Evolutionary conservation across 1,140 invertebrate species (phyloP).

Genomic region (Drosophila littoralis): DNA sequence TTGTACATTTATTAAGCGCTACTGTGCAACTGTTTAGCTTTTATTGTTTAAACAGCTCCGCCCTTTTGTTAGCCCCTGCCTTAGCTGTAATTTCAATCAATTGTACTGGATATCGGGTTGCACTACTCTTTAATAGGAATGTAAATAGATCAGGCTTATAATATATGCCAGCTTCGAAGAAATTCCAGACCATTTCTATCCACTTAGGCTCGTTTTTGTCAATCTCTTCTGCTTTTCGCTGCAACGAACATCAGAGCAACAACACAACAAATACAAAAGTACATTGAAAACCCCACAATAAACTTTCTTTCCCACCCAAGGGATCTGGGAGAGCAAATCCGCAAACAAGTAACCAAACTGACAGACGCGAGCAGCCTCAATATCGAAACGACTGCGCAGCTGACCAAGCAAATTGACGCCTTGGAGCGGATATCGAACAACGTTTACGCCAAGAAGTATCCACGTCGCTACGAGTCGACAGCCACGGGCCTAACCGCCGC

Average conservation of each 20-base stretch:
- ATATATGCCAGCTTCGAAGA: too few relatives aligned
- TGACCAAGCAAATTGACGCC: conserved; percentile 88
- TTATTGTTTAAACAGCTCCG: too few relatives aligned
- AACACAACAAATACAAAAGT: conserved; percentile 25
- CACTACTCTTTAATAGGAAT: too few relatives aligned
- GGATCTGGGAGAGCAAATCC: conserved; percentile 91
- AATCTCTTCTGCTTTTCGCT: not conserved
- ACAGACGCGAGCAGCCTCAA: conserved; percentile 87
- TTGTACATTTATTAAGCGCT: too few relatives aligned
- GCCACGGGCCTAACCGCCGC: conserved; percentile 89
- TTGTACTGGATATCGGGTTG: too few relatives aligned
- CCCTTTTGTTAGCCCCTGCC: too few relatives aligned
- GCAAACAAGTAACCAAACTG: conserved; percentile 88
- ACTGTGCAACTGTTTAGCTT: too few relatives aligned
- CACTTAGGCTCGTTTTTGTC: not conserved
- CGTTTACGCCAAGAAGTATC: conserved; percentile 88
- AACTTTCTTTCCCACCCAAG: conserved; percentile 85
- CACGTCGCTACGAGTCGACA: conserved; percentile 86
- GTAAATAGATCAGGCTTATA: too few relatives aligned
- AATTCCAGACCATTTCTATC: too few relatives aligned
- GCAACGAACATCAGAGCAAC: conserved; percentile 54
- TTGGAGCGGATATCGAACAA: conserved; percentile 90
- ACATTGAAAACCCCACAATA: conserved; percentile 22
- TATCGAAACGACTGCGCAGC: conserved; percentile 86
- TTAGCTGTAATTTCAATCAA: too few relatives aligned